Base-by-base conservation (phyloP, 2,888 invertebrate species). In the Yponomeuta sedellus region DNA sequence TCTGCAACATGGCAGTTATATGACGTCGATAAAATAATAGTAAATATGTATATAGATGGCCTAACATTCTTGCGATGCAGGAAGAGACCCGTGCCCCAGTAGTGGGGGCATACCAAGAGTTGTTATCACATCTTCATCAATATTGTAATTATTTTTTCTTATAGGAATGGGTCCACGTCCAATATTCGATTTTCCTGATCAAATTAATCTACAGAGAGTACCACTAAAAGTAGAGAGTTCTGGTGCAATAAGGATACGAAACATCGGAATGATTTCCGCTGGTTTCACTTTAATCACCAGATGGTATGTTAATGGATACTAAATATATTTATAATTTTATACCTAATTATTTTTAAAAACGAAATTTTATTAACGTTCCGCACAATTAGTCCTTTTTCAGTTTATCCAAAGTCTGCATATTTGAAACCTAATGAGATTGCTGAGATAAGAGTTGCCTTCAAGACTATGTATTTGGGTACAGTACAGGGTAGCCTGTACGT, bases 381-480 rank as follows among this genome's bases (percentile, higher is more conserved):
- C 34, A 34, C 34, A 34, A 34, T 44, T 75, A 91, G 91, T 68
- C 92, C 92, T 16, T 94, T 94, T 79, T 83, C 84, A 66, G 86
- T 92, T 10, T 77, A 85, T 66, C 93, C 94, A 0, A 80, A 83
- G 68, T 92, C 92, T 52, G 92, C 88, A 0, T 83, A 86, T 69
- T 76, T 94, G 62, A 81, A 82, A 40, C 85, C 92, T 6, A 81
- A 87, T 28, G 85, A 92, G 71, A 86, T 82, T 61, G 78, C 91
- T 63, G 88, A 92, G 70, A 74, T 94, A 0, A 88, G 77, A 68
- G 75, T 94, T n/a, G 76, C 75, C 28, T 93, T 93, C 71, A 88
- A 88, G 73, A 91, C 93, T 0, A 81, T 83, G 73, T 79, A 81
- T 69, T 72, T 86, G 22, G 93, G 93, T 62, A 79, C 85, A 61